Evolutionary conservation across 1,140 invertebrate species (phyloP).

Genomic region (Acyrthosiphon pisum): DNA sequence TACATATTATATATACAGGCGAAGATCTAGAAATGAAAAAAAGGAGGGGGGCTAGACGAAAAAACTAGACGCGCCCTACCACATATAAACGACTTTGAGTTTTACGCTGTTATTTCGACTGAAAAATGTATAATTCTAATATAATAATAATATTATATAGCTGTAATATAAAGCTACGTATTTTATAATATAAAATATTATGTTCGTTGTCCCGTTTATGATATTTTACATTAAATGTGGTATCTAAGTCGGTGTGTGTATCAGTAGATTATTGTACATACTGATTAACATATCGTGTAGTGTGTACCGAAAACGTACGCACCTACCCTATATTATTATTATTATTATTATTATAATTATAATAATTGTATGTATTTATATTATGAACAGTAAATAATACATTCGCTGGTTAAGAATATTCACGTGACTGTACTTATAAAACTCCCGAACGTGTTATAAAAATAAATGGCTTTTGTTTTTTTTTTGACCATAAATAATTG

Average conservation of each 20-base stretch:
- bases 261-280: not conserved
- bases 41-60: too few relatives aligned
- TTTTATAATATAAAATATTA: not conserved
- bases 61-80: too few relatives aligned
- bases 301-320: not conserved
- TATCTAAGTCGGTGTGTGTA: not conserved
- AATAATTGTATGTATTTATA: not conserved
- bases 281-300: not conserved
- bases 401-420: not conserved
- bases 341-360: not conserved
- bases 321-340: not conserved
- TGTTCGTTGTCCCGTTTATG: not conserved
- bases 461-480: conserved; percentile 7
- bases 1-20: too few relatives aligned
- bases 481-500: not conserved
- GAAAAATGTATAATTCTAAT: not conserved
- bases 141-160: not conserved
- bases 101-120: not conserved
- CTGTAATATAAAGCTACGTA: not conserved
- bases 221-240: not conserved
- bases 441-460: conserved; percentile 10
- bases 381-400: not conserved
- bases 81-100: too few relatives aligned
- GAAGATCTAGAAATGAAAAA: too few relatives aligned
- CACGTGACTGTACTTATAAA: not conserved